Conservation (phyloP, 1,140 invertebrate genomes). For the Dolichoris vasculosae region DNA sequence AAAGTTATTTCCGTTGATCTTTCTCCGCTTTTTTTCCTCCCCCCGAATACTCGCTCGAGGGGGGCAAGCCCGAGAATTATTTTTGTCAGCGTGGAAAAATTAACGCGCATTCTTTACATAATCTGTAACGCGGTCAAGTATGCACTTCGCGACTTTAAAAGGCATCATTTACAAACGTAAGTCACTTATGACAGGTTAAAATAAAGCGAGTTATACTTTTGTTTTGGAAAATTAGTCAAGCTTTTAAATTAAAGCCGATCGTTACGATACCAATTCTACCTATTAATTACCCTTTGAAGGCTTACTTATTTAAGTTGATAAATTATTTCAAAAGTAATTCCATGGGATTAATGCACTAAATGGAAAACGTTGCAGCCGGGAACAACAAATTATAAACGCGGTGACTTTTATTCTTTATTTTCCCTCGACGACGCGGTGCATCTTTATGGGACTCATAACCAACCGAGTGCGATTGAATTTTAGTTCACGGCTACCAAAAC, state of each 20-base stretch:
- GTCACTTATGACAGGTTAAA: too few species aligned
- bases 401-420: background rate
- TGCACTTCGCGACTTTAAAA: too few species aligned
- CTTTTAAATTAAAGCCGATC: too few species aligned
- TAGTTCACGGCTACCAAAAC: constrained; percentile 34
- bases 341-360: background rate
- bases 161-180: too few species aligned
- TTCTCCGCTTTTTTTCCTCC: background rate
- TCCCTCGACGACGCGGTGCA: background rate
- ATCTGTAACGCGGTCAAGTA: background rate
- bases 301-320: background rate
- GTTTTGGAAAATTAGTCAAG: too few species aligned
- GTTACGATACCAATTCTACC: background rate
- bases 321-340: background rate
- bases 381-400: background rate
- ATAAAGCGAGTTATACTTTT: too few species aligned
- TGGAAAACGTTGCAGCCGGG: background rate
- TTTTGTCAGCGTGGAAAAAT: background rate
- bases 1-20: background rate
- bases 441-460: constrained; percentile 8
- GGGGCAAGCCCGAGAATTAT: background rate
- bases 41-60: too few species aligned
- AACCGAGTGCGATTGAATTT: constrained; percentile 7
- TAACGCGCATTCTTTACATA: background rate
- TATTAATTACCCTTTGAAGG: background rate